phyloP scores from a whole-genome alignment of 1,140 invertebrate genomes.

The Macrobrachium nipponense region DNA sequence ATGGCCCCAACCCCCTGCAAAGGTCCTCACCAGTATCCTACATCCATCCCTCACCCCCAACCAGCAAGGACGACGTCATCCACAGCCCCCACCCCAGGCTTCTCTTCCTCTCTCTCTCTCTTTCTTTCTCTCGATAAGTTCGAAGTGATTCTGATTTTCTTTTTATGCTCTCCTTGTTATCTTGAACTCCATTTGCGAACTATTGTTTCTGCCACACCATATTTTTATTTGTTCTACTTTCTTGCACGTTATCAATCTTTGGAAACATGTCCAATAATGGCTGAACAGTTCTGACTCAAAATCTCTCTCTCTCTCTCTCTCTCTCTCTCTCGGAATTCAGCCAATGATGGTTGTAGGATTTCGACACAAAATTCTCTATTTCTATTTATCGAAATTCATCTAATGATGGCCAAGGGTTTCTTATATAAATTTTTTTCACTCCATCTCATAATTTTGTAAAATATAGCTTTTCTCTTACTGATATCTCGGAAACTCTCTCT shows the following conservation, averaged over 20 bases:
- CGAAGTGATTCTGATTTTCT: no score
- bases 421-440: background rate
- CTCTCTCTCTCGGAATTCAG: background rate
- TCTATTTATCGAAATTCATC: background rate
- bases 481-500: background rate
- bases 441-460: background rate
- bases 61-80: background rate
- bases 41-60: no score
- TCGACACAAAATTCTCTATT: background rate
- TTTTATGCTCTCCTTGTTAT: background rate
- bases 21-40: no score
- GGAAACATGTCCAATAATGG: no score
- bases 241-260: no score
- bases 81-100: background rate
- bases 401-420: background rate
- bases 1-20: no score
- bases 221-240: background rate
- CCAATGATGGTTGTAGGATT: no score
- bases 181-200: background rate
- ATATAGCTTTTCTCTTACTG: background rate
- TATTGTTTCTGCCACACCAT: background rate
- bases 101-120: slow-evolving; percentile 8
- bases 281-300: background rate
- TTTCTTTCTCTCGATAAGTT: slow-evolving; percentile 26
- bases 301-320: background rate